Conservation (phyloP, 1,140 invertebrate genomes). For the Drosophila teissieri region DNA sequence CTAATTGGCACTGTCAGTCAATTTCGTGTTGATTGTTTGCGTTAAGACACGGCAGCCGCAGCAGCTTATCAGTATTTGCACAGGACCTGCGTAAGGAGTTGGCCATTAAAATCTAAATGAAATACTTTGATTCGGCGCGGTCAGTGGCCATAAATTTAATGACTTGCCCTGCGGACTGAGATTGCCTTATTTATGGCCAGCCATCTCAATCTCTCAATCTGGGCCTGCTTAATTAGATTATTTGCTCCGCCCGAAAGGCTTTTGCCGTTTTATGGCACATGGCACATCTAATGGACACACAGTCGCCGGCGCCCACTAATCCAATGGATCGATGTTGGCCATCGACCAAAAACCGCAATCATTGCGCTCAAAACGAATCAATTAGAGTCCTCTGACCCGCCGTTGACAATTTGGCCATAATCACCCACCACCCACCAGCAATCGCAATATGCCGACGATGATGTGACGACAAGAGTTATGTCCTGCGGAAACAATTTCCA, state of each 20-base stretch:
- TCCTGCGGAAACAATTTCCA: slow-evolving; percentile 37
- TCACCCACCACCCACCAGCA: not conserved
- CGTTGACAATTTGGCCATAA: not conserved
- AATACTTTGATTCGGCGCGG: slow-evolving; percentile 67
- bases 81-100: slow-evolving; percentile 51
- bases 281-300: slow-evolving; percentile 60
- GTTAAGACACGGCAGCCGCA: slow-evolving; percentile 28
- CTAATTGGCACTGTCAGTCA: slow-evolving; percentile 57
- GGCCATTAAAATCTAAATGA: slow-evolving; percentile 75
- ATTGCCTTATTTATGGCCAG: slow-evolving; percentile 71
- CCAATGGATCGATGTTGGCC: slow-evolving; percentile 41
- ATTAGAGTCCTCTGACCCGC: slow-evolving; percentile 40
- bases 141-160: slow-evolving; percentile 75
- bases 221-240: slow-evolving; percentile 69
- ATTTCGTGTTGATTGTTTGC: slow-evolving; percentile 23
- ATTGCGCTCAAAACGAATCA: slow-evolving; percentile 59
- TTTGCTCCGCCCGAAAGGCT: slow-evolving; percentile 38
- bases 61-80: slow-evolving; percentile 71
- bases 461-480: slow-evolving; percentile 25
- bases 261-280: slow-evolving; percentile 53
- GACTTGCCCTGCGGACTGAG: slow-evolving; percentile 64
- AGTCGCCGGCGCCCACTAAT: slow-evolving; percentile 6
- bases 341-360: slow-evolving; percentile 56
- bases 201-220: slow-evolving; percentile 23
- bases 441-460: not conserved